A percentile compares a stretch with the other conserved stretches of the same genome.
Evolutionary conservation across 2,797 vertebrate species (phyloP).

Genomic region (Odontamblyopus lacepedii): DNA sequence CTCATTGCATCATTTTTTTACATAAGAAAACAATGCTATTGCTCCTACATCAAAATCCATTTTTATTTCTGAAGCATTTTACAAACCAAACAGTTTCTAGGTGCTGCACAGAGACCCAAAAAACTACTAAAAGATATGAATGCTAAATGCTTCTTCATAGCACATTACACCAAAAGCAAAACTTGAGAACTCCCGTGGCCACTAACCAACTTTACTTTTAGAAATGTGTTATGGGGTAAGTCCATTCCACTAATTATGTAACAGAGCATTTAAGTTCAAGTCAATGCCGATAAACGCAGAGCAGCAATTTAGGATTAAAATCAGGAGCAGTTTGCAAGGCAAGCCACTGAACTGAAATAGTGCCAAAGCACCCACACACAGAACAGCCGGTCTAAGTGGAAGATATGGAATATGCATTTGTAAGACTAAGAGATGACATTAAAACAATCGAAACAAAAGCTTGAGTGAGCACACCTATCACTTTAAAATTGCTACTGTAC

Average conservation of each 20-base stretch:
- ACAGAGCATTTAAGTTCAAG: slow-evolving; percentile 38
- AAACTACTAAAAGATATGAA: too few relatives aligned
- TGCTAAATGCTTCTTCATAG: neutral
- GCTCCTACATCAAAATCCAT: neutral
- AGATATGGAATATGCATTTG: slow-evolving; percentile 29
- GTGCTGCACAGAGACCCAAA: too few relatives aligned
- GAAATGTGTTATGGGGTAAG: slow-evolving; percentile 11
- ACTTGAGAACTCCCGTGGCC: neutral
- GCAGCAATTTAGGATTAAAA: slow-evolving; percentile 53
- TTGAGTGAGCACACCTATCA: slow-evolving; percentile 5
- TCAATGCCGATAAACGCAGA: slow-evolving; percentile 45
- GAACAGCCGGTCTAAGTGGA: slow-evolving; percentile 40
- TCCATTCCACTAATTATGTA: slow-evolving; percentile 32
- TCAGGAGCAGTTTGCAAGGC: slow-evolving; percentile 62
- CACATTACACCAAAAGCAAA: slow-evolving; percentile 1
- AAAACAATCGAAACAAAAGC: slow-evolving; percentile 21
- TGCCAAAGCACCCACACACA: slow-evolving; percentile 62
- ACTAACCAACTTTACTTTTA: slow-evolving; percentile 25
- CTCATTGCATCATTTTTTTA: too few relatives aligned
- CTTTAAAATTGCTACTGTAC: slow-evolving; percentile 1
- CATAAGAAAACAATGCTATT: neutral
- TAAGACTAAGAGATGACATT: slow-evolving; percentile 23
- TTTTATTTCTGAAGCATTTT: too few relatives aligned
- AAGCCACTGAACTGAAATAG: slow-evolving; percentile 49
- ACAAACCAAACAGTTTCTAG: too few relatives aligned